Evolutionary conservation across 2,888 invertebrate species (phyloP).

Genomic region (Margaritifera margaritifera): DNA sequence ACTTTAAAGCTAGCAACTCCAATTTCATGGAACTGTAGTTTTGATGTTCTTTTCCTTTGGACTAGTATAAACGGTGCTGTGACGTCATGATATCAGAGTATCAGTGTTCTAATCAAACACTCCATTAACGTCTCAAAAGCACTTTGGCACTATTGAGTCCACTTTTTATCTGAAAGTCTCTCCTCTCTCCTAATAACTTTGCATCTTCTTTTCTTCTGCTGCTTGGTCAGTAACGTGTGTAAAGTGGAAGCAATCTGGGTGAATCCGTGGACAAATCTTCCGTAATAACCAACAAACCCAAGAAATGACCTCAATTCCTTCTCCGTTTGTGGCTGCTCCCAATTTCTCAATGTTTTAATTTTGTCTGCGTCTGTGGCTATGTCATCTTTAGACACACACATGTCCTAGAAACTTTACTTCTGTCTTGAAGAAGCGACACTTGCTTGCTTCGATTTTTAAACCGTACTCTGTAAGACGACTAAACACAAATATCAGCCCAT

Average conservation of each 20-base stretch:
- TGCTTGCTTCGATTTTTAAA: slow-evolving; percentile 30
- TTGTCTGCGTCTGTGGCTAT: slow-evolving; percentile 29
- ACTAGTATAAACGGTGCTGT: not conserved
- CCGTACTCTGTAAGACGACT: slow-evolving; percentile 11
- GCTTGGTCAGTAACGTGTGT: not conserved
- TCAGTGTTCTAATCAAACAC: no score
- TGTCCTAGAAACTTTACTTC: slow-evolving; percentile 19
- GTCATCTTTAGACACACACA: slow-evolving; percentile 16
- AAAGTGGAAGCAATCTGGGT: slow-evolving; percentile 23
- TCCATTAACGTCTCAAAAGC: no score
- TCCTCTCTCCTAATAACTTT: no score
- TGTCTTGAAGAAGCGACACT: slow-evolving; percentile 23
- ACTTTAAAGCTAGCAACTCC: slow-evolving; percentile 35
- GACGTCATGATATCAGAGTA: no score
- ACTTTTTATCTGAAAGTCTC: no score
- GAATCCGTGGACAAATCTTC: slow-evolving; percentile 22
- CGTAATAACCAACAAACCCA: slow-evolving; percentile 23
- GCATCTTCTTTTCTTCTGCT: not conserved
- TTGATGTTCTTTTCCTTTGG: slow-evolving; percentile 32
- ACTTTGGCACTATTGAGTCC: no score
- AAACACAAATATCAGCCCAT: slow-evolving; percentile 16
- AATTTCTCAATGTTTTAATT: slow-evolving; percentile 21
- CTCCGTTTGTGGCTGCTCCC: slow-evolving; percentile 16
- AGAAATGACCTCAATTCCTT: slow-evolving; percentile 17
- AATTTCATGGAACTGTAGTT: slow-evolving; percentile 38